These are phyloP conservation scores for Sigmodon hispidus DNA, from an alignment of 2,113 vertebrate species.

Conservation along the genomic window DNA sequence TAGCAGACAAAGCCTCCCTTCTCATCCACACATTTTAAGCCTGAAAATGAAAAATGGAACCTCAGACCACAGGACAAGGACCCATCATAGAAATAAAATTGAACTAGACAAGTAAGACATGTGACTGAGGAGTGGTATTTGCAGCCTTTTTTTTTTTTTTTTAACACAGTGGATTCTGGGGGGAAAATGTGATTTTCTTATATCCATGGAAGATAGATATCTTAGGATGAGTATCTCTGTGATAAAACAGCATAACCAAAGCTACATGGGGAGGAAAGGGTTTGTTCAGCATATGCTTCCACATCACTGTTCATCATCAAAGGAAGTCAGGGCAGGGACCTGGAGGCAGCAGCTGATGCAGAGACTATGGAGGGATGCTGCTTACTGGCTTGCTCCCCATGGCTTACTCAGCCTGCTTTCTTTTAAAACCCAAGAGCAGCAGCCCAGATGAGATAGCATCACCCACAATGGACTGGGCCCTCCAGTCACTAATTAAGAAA, in stretches of 20 bases:
- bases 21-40: background rate
- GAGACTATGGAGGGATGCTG: background rate
- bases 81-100: background rate
- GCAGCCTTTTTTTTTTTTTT: background rate
- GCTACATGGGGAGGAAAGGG: background rate
- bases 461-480: too few relatives aligned
- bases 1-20: background rate
- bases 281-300: background rate
- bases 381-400: background rate
- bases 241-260: background rate
- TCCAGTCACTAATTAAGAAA: background rate
- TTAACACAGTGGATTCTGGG: background rate
- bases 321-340: background rate
- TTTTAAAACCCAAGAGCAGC: too few relatives aligned
- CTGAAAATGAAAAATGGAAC: background rate
- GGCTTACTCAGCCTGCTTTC: background rate
- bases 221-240: background rate
- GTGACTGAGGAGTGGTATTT: background rate
- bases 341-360: background rate
- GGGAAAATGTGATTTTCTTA: background rate
- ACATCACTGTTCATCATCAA: too few relatives aligned
- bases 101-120: background rate
- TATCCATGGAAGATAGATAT: background rate
- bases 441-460: too few relatives aligned
- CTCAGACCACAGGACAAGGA: background rate